Conservation (phyloP, 1,140 invertebrate genomes). For the Drosophila hydei region DNA sequence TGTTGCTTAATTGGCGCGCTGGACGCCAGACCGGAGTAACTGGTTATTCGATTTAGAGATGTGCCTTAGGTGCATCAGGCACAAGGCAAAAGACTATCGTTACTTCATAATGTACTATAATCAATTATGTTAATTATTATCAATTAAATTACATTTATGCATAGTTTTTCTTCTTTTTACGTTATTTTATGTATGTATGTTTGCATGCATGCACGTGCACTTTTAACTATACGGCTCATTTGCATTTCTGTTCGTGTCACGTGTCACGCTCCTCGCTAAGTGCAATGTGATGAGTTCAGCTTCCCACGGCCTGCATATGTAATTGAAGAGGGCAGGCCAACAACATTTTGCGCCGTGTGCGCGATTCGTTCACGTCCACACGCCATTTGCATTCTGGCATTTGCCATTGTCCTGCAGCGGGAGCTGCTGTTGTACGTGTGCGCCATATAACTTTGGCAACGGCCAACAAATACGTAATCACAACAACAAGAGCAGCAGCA, state of each 20-base stretch:
- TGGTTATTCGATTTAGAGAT: slow-evolving; percentile 9
- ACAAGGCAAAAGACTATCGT: background rate
- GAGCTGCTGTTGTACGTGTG: slow-evolving; percentile 60
- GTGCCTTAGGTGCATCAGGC: background rate
- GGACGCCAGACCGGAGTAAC: slow-evolving; percentile 45
- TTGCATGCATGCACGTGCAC: background rate
- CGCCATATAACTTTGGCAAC: slow-evolving; percentile 69
- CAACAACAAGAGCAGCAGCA: slow-evolving; percentile 41
- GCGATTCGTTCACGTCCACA: slow-evolving; percentile 64
- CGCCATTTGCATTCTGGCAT: slow-evolving; percentile 72
- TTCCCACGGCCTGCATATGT: slow-evolving; percentile 37
- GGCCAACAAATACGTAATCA: slow-evolving; percentile 60
- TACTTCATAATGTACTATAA: too few relatives aligned
- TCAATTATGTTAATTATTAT: too few relatives aligned
- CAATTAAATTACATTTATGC: background rate
- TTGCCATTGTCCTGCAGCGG: slow-evolving; percentile 56
- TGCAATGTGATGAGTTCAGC: slow-evolving; percentile 14
- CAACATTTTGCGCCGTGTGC: slow-evolving; percentile 56
- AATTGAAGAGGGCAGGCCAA: slow-evolving; percentile 20
- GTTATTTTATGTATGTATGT: background rate
- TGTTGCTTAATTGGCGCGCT: slow-evolving; percentile 77
- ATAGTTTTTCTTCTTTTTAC: background rate
- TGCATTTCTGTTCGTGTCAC: background rate
- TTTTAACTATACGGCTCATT: background rate
- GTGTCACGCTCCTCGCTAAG: slow-evolving; percentile 3